Conservation (phyloP, 2,888 invertebrate genomes). For the Suillia variegata region DNA sequence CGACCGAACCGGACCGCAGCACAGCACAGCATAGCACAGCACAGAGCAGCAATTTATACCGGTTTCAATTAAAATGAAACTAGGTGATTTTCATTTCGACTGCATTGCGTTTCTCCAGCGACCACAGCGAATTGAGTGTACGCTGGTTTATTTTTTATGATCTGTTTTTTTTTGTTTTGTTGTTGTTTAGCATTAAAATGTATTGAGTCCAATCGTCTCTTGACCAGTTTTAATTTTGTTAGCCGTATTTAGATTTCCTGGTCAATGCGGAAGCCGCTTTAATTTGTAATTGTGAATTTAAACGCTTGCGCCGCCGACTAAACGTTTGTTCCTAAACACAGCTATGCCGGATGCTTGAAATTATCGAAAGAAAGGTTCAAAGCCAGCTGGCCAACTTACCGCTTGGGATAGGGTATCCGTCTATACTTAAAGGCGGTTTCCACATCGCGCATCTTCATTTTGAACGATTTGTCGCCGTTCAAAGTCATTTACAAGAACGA, state of each 20-base stretch:
- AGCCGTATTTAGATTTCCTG: no score
- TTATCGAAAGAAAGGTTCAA: no score
- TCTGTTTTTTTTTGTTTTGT: no score
- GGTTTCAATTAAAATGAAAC: slow-evolving; percentile 42
- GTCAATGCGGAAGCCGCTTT: no score
- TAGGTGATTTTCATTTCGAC: slow-evolving; percentile 30
- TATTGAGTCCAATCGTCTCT: no score
- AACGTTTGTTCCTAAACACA: background rate
- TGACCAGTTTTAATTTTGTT: no score
- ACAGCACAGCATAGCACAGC: no score
- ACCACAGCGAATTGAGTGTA: no score
- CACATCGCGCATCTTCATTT: slow-evolving; percentile 58
- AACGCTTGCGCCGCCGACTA: background rate
- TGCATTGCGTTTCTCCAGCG: background rate
- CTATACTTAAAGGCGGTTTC: slow-evolving; percentile 59
- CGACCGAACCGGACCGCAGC: background rate
- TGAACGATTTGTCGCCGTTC: slow-evolving; percentile 46
- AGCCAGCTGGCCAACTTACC: slow-evolving; percentile 53
- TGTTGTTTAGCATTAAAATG: no score
- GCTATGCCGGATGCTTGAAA: no score
- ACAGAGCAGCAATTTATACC: slow-evolving; percentile 40
- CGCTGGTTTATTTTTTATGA: no score
- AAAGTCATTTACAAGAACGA: slow-evolving; percentile 32
- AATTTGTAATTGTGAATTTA: no score
- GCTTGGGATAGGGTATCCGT: slow-evolving; percentile 60